Conservation (phyloP, 1,140 invertebrate species). For the Sitodiplosis mosellana region DNA sequence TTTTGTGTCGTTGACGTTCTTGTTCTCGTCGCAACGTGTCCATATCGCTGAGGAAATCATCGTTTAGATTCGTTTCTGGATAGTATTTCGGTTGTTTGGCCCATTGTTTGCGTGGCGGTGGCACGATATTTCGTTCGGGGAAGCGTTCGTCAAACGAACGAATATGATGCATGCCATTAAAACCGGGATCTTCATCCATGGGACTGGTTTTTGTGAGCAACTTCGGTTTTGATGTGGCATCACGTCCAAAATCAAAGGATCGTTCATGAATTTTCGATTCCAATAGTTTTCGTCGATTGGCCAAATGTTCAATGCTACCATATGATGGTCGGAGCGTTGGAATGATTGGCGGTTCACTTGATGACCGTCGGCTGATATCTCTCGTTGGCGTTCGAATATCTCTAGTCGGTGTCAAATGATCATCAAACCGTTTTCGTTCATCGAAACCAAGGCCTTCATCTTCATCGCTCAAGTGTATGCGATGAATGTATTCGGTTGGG, state of each 20-base stretch:
- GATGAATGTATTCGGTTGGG: neutral
- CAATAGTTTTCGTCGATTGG: slow-evolving; percentile 45
- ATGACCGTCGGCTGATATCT: neutral
- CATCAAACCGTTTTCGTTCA: slow-evolving; percentile 24
- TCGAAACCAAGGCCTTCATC: slow-evolving; percentile 56
- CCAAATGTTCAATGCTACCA: too few species aligned
- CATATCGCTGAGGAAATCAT: slow-evolving; percentile 6
- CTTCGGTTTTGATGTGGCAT: slow-evolving; percentile 18
- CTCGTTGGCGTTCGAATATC: slow-evolving; percentile 13
- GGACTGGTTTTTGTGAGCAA: slow-evolving; percentile 14
- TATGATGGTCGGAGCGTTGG: slow-evolving; percentile 5
- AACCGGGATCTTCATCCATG: too few species aligned
- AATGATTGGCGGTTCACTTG: slow-evolving; percentile 17
- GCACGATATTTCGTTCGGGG: slow-evolving; percentile 4
- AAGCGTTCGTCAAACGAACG: neutral
- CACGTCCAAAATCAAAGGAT: slow-evolving; percentile 24
- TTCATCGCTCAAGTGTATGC: slow-evolving; percentile 31
- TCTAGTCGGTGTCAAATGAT: slow-evolving; percentile 16
- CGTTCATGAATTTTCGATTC: slow-evolving; percentile 49
- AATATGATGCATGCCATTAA: neutral
- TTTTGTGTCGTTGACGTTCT: slow-evolving; percentile 14
- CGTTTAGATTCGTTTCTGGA: too few species aligned
- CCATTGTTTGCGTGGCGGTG: neutral
- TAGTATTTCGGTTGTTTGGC: neutral
- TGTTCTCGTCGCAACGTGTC: slow-evolving; percentile 9